Percentiles rank a stretch among this genome's conserved stretches.
These are phyloP conservation scores for Latheticus oryzae DNA, from an alignment of 2,888 invertebrate species.

Conservation along the genomic window DNA sequence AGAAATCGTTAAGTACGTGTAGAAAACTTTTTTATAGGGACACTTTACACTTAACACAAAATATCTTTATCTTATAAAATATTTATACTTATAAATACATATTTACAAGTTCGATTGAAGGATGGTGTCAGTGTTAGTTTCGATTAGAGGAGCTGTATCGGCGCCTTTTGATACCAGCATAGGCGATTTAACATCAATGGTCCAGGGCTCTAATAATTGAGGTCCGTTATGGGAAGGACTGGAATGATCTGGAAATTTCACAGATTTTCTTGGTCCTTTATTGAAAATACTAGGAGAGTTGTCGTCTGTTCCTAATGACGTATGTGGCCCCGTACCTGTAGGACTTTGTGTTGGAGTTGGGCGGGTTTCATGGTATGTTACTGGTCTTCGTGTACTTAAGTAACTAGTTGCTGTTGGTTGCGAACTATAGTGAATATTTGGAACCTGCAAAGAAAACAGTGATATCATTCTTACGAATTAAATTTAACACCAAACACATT, in stretches of 20 bases:
- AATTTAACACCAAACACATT: not conserved
- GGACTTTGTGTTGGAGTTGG: conserved; percentile 69
- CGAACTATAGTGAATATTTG: conserved; percentile 68
- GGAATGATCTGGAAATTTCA: conserved; percentile 74
- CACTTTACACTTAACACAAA: conserved; percentile 36
- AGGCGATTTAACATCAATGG: conserved; percentile 58
- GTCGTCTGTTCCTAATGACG: conserved; percentile 61
- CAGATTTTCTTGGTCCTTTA: conserved; percentile 73
- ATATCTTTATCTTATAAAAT: conserved; percentile 29
- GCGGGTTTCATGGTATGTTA: conserved; percentile 68
- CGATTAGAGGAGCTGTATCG: conserved; percentile 57
- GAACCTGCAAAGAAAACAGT: conserved; percentile 62
- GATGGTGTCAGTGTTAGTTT: conserved; percentile 38
- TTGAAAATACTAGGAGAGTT: conserved; percentile 65
- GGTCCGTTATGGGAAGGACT: conserved; percentile 54
- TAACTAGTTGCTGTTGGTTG: conserved; percentile 70
- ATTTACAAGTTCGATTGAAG: conserved; percentile 43
- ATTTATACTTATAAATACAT: conserved; percentile 24
- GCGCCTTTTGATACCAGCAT: conserved; percentile 47
- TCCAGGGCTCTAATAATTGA: conserved; percentile 61
- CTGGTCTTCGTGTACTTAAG: conserved; percentile 65
- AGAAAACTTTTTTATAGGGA: conserved; percentile 28
- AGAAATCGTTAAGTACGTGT: conserved; percentile 30
- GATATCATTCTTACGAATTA: not conserved
- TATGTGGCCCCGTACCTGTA: conserved; percentile 62